Base-by-base conservation (phyloP, 2,797 vertebrate species). In the Alectoris magna region DNA sequence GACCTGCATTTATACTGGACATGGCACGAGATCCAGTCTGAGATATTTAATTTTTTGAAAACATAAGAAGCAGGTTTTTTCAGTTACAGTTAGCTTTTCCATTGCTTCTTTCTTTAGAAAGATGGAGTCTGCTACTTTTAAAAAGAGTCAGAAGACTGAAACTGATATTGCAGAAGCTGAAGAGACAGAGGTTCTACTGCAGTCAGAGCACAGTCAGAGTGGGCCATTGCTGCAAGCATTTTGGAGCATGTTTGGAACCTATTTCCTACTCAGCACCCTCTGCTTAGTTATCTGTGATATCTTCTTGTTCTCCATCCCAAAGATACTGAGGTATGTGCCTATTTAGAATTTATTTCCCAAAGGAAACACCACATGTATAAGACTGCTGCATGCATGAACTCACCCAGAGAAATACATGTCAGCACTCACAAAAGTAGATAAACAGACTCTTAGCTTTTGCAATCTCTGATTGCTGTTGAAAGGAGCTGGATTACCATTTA, bases 301-400 rank as follows among this genome's bases (percentile, higher is more conserved):
- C 90, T 99, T 99, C 97, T 98, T 99, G 98, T 99, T 99, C 77
- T 96, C 98, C 62, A 97, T 98, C 75, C 99, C 99, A 6, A 98
- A 98, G 93, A 97, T 99, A 72, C 97, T 99, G 85, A 99, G 99
- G 99, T 99, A 96, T 91, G 98, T 96, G 53, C 10, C 3, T 22
- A 55, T 58, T 36, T 44, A 8, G 15, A 14, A 23, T 15, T 4
- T 12, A 59, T 89, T 83, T 68, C 53, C 53, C n/a, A 56, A 55
- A 46, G 15, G 49, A 79, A 63, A 64, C 39, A 3, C 48, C 64
- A 36, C 4, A 14, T 0, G 4, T 49, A 38, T 22, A 24, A 41
- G 81, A 36, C 3, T 29, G 60, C 48, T 14, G 26, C 13, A 13
- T 53, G 27, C 39, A 16, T 27, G 48, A 76, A 56, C 67, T 75